Base-by-base conservation (phyloP, 2,113 vertebrate species). In the Athene noctua region DNA sequence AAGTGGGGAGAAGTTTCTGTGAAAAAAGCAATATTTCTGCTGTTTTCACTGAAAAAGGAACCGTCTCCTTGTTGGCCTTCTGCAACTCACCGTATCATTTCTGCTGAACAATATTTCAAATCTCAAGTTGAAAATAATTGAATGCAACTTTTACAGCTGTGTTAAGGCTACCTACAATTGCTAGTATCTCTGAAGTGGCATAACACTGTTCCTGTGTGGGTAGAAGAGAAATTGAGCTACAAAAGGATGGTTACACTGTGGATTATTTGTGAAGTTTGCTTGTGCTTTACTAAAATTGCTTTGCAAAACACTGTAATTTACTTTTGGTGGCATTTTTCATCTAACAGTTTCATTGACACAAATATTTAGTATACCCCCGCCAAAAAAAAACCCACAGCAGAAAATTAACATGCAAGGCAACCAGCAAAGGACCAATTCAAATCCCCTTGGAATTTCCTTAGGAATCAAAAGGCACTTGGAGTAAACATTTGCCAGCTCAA, bases 401-500 rank as follows among this genome's bases (percentile, higher is more conserved):
- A 86, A 92, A 89, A 88, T 94, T 91, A 93, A 66, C 47, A 57
- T 88, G 59, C 52, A 63, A 90, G 83, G 61, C 91, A 93, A 92
- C 92, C 32, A 85, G 85, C 54, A 91, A 95, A 95, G 57, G 42
- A 88, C 44, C 30, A 55, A 46, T 91, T 83, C 70, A 95, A 79
- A 91, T 75, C 59, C 58, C 78, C 44, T 78, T 67, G 87, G 89
- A 87, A 97, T 89, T 96, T 95, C 73, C 83, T 62, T 83, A 27
- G 61, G 71, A 96, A 91, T 89, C 71, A 88, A 96, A 96, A 96
- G 59, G 73, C 82, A 97, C 78, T 95, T 81, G 77, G 77, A 94
- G 59, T 88, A 96, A 97, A 94, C 85, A 72, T 96, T 95, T 95
- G 92, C 93, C 74, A 91, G 85, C 89, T 96, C 85, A 62, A 92